Conservation (phyloP, 2,888 invertebrate genomes). For the Priapulus caudatus region DNA sequence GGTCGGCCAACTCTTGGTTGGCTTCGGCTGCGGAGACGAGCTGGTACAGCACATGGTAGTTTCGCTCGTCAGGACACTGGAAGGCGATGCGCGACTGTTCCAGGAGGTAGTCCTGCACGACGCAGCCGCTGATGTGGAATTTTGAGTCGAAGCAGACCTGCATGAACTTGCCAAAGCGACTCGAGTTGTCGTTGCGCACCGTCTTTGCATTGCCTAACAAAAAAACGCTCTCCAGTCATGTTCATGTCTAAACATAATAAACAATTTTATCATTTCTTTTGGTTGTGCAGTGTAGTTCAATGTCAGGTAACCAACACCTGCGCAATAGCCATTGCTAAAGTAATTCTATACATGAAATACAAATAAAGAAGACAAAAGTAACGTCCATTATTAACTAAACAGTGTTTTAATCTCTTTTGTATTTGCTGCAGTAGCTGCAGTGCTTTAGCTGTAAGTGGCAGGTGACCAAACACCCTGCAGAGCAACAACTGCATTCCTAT, state of each 20-base stretch:
- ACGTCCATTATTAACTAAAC: too few relatives aligned
- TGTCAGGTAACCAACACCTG: too few relatives aligned
- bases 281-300: too few relatives aligned
- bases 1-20: slow-evolving; percentile 35
- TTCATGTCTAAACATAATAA: too few relatives aligned
- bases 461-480: too few relatives aligned
- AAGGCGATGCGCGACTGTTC: slow-evolving; percentile 83
- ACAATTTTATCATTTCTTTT: too few relatives aligned
- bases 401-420: too few relatives aligned
- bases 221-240: neutral
- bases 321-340: neutral
- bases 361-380: slow-evolving; percentile 17
- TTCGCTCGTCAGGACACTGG: slow-evolving; percentile 71
- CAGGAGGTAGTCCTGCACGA: slow-evolving; percentile 75
- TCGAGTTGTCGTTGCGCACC: slow-evolving; percentile 81
- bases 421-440: too few relatives aligned
- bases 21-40: slow-evolving; percentile 59
- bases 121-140: slow-evolving; percentile 79
- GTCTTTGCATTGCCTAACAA: slow-evolving; percentile 76
- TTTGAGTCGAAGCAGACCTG: slow-evolving; percentile 79
- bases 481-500: too few relatives aligned
- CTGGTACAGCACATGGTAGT: slow-evolving; percentile 85
- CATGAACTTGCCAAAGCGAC: slow-evolving; percentile 88
- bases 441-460: too few relatives aligned
- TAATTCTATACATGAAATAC: neutral